Base-by-base conservation (phyloP, 2,113 vertebrate genomes). In the Tricholaema leucomelas region DNA sequence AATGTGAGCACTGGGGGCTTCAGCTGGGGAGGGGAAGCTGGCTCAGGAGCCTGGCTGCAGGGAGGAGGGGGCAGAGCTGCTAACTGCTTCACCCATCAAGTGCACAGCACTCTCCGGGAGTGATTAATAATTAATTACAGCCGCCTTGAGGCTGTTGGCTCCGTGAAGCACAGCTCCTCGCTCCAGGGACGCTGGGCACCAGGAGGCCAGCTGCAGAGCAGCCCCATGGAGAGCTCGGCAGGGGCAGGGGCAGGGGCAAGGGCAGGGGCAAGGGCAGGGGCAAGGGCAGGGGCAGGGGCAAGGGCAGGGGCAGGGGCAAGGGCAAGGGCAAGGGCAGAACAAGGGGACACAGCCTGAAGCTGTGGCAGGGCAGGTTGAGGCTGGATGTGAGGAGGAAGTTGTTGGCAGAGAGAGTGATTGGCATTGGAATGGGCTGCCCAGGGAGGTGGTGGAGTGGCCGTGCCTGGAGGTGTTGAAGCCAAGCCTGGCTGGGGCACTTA, bases 61-160 rank as follows among this genome's bases (percentile, higher is more conserved):
- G 95, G 95, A 96, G 81, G 77, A 87, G 33, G 20, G 91, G 75
- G 87, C 86, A 91, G 67, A 67, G 92, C 74, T 96, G 94, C 96
- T 97, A 97, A 96, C 92, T 88, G 79, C 96, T 94, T 88, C 91
- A 74, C 84, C 88, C 86, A 94, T 82, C 93, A 92, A 70, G 90
- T 52, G 83, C 76, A 69, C 88, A 77, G 92, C 82, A 28, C 90
- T 94, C 90, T 95, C 91, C 86, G 88, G 36, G 80, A 69, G 85
- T 93, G 94, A 96, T 96, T 96, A 97, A 96, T 96, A 96, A 95
- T 96, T 96, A 94, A 96, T 94, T 94, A 30, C 44, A 90, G 89
- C 61, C 88, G 80, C 74, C 93, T 94, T 79, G 78, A 88, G 92
- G 92, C 91, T 93, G 89, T 96, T 91, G 95, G 95, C 80, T 92